Conservation (phyloP, 2,888 invertebrate genomes). For the Cancer borealis region DNA sequence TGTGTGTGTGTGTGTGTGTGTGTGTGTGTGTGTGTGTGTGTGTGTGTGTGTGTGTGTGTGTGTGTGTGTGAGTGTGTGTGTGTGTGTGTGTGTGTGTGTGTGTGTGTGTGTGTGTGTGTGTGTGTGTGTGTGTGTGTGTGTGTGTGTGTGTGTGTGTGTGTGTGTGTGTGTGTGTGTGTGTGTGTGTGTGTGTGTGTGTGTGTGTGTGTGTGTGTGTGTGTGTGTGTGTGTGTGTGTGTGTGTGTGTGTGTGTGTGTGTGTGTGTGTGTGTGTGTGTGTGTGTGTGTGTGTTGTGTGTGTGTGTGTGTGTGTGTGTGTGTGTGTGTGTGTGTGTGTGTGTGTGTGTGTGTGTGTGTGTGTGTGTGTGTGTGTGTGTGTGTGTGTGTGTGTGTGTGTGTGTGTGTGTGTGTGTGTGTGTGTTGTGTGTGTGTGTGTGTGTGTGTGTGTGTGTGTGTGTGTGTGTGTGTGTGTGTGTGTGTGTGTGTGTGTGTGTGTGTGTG, state of each 20-base stretch:
- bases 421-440: too few relatives aligned
- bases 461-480: too few relatives aligned
- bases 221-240: constrained; percentile 32
- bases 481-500: too few relatives aligned
- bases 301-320: neutral
- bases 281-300: neutral
- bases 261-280: constrained; percentile 12
- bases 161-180: neutral
- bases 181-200: constrained; percentile 17
- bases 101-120: neutral
- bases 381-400: too few relatives aligned
- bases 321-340: too few relatives aligned
- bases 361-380: too few relatives aligned
- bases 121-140: constrained; percentile 9
- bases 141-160: neutral
- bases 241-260: neutral
- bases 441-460: too few relatives aligned
- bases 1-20: neutral
- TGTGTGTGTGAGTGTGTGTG: neutral
- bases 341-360: too few relatives aligned
- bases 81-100: constrained; percentile 28
- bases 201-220: neutral
- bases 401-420: too few relatives aligned
- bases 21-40: neutral
- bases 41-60: neutral